These are phyloP conservation scores for Solenodon paradoxus DNA, from an alignment of 2,113 vertebrate genomes.

Conservation along the genomic window DNA sequence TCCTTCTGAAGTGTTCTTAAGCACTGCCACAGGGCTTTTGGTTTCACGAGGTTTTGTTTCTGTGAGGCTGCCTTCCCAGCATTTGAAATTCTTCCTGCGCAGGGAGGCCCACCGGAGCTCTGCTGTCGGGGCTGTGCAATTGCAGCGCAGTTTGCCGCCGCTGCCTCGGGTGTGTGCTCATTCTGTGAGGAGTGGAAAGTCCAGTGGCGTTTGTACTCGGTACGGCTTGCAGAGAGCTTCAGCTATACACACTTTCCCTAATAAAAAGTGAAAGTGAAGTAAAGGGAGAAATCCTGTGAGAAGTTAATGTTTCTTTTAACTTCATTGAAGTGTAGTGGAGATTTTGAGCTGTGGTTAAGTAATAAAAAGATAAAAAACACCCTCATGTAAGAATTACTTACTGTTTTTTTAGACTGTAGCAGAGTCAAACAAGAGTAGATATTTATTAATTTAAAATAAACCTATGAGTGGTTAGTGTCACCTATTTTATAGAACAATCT, in stretches of 20 bases:
- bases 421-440: neutral
- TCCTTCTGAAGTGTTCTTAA: constrained; percentile 8
- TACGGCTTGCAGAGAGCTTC: neutral
- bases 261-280: neutral
- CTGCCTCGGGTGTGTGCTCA: neutral
- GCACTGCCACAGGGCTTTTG: neutral
- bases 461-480: no score
- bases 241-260: neutral
- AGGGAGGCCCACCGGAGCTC: neutral
- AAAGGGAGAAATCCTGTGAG: neutral
- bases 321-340: neutral
- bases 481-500: neutral
- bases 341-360: neutral
- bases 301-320: neutral
- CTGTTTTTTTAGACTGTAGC: neutral
- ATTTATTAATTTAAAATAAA: neutral
- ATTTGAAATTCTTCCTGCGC: neutral
- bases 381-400: neutral
- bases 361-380: neutral
- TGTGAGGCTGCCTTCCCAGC: neutral
- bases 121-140: neutral
- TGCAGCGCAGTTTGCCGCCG: neutral
- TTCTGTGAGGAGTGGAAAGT: neutral
- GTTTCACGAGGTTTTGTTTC: neutral
- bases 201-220: neutral